Conservation (phyloP, 2,113 vertebrate species). For the Antigone vipio region DNA sequence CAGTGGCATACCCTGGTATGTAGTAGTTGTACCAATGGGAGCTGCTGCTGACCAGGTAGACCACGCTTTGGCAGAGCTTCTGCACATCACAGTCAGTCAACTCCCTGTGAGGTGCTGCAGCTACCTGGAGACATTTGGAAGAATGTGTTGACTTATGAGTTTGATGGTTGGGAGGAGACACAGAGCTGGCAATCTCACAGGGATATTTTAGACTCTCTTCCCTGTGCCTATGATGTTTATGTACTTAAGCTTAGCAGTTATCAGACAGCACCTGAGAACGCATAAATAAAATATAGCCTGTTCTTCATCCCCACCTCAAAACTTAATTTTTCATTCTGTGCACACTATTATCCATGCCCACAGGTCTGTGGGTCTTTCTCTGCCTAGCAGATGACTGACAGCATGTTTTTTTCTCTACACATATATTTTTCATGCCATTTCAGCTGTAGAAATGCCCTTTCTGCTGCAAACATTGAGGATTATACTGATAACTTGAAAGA, state of each 20-base stretch:
- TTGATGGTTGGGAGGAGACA: background rate
- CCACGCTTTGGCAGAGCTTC: background rate
- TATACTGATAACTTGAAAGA: background rate
- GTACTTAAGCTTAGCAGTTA: background rate
- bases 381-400: background rate
- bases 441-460: background rate
- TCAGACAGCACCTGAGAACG: background rate
- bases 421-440: background rate
- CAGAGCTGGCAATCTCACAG: background rate
- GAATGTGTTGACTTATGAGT: background rate
- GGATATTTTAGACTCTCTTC: background rate
- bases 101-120: background rate
- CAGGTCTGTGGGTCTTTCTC: background rate
- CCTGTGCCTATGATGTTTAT: background rate
- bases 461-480: background rate
- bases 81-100: background rate
- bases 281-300: background rate
- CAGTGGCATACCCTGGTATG: background rate
- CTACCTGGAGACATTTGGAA: background rate
- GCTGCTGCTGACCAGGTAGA: background rate
- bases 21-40: background rate
- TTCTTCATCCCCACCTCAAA: background rate
- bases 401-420: background rate
- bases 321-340: background rate
- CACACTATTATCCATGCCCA: background rate